Base-by-base conservation (phyloP, 2,888 invertebrate genomes). In the Pristionchus mayeri region DNA sequence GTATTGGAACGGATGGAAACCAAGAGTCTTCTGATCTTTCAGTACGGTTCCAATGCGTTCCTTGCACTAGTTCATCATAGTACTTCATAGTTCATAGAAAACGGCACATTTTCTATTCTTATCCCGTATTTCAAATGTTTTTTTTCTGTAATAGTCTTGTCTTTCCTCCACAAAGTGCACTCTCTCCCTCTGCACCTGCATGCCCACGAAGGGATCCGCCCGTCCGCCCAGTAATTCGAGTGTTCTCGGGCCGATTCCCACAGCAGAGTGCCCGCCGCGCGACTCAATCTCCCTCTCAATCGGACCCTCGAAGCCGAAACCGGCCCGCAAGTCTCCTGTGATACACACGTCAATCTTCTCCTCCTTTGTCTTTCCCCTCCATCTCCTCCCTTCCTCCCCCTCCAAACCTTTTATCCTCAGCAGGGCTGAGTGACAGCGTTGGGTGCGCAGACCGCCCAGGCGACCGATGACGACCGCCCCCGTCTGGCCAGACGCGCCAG, bases 381-480 rank as follows among this genome's bases (percentile, higher is more conserved):
- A n/a, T 48, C 48, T 27, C 75, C 48, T 13, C 27, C 27, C 13
- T 76, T 30, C 76, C 76, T 76, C 18, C 16, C 40, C 16, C 40
- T 67, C 34, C 21, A 44, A 37, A 84, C 84, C 84, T 75, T 27
- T 4, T 24, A 84, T 40, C n/a, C 75, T 37, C 11, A 84, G 52
- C 16, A 84, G 71, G 37, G 84, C 75, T 18, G 37, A 37, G 34
- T 84, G 50, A n/a, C 84, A 84, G 52, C 84, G 71, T 52, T 84
- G 84, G 3, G 84, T 84, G 40, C 84, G 71, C 54, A 84, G 34
- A 75, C 84, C 84, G 1, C 84, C 84, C 71, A 84, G 24, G 44
- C 84, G 34, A 18, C 84, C 84, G 27, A 84, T 84, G n/a, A 84
- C 84, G 48, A 84, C 50, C 4, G 84, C 84, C 0, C 34, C 81